phyloP scores from a whole-genome alignment of 2,888 invertebrate genomes.

The Catocala fraxini region DNA sequence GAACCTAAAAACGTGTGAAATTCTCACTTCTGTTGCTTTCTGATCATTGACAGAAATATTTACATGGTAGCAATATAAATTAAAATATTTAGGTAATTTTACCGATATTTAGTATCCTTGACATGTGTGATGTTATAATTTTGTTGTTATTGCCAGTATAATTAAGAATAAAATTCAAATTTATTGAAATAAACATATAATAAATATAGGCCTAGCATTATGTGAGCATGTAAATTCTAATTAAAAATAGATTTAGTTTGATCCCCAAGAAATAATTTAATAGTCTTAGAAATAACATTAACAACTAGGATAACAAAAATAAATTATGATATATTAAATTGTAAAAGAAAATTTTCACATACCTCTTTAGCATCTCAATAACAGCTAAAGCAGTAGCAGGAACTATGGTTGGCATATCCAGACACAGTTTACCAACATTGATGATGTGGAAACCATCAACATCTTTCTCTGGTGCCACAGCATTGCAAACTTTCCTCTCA shows the following conservation, averaged over 20 bases:
- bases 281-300: not conserved
- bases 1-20: slow-evolving; percentile 66
- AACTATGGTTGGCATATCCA: slow-evolving; percentile 91
- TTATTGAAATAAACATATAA: too few species aligned
- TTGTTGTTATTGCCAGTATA: not conserved
- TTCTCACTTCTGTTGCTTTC: slow-evolving; percentile 21
- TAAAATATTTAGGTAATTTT: too few species aligned
- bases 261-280: not conserved
- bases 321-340: not conserved
- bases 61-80: too few species aligned
- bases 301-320: not conserved
- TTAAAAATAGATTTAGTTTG: too few species aligned
- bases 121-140: not conserved
- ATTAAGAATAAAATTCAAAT: too few species aligned
- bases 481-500: slow-evolving; percentile 93
- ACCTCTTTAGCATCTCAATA: slow-evolving; percentile 90
- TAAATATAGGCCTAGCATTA: too few species aligned
- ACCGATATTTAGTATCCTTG: too few species aligned
- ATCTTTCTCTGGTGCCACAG: slow-evolving; percentile 93
- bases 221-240: too few species aligned
- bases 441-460: slow-evolving; percentile 96
- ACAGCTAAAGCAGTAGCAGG: slow-evolving; percentile 95
- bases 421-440: slow-evolving; percentile 93
- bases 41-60: not conserved
- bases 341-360: slow-evolving; percentile 46